These are phyloP conservation scores for Arctocebus calabarensis DNA, from an alignment of 2,797 vertebrate genomes.

Conservation along the genomic window DNA sequence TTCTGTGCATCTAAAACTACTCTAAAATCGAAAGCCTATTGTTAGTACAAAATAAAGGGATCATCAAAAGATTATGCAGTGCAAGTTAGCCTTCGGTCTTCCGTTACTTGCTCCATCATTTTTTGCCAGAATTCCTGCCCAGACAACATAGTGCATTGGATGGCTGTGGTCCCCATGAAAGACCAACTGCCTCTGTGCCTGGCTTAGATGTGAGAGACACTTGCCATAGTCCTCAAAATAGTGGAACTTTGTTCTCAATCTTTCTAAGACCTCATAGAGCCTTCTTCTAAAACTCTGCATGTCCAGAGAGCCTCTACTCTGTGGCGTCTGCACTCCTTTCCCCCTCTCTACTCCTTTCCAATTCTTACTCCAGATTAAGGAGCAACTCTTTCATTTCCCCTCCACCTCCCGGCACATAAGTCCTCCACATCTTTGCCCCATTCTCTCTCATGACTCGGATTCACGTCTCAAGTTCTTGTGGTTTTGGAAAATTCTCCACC, in stretches of 20 bases:
- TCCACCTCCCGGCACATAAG: background rate
- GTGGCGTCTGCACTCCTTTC: background rate
- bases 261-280: background rate
- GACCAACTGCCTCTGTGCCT: background rate
- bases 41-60: background rate
- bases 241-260: background rate
- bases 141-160: background rate
- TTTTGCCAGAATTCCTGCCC: background rate
- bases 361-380: background rate
- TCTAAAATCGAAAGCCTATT: background rate
- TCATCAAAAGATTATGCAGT: background rate
- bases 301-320: background rate
- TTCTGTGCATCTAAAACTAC: background rate
- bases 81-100: background rate
- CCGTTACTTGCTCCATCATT: background rate
- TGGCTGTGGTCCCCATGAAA: background rate
- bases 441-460: background rate
- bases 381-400: background rate
- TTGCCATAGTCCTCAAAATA: background rate
- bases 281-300: background rate
- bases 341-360: background rate
- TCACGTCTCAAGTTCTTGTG: background rate
- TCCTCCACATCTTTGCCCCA: background rate
- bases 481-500: background rate
- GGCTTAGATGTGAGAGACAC: background rate